These are phyloP conservation scores for Ochotona princeps DNA, from an alignment of 2,113 vertebrate species.

Conservation along the genomic window DNA sequence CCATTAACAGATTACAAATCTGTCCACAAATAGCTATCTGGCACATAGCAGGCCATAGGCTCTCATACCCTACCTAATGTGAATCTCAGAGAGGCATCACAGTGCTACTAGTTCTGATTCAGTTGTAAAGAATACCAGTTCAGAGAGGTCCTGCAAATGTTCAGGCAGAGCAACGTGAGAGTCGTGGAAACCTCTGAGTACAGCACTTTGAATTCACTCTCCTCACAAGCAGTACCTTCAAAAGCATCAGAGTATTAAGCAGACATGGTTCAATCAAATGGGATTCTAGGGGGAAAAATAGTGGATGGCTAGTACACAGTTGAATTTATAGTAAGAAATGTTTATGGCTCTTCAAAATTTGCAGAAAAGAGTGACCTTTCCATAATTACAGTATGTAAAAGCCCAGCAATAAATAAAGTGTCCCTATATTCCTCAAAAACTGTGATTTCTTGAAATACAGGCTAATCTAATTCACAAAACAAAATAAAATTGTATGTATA, in stretches of 20 bases:
- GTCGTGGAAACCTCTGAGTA: background rate
- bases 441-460: background rate
- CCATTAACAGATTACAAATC: background rate
- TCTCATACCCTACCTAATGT: background rate
- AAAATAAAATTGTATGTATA: background rate
- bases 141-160: background rate
- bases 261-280: background rate
- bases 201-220: accelerated
- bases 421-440: background rate
- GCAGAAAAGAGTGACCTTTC: background rate
- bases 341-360: background rate
- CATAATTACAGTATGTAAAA: background rate
- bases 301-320: background rate
- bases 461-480: background rate
- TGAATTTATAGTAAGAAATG: background rate
- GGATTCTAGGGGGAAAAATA: background rate
- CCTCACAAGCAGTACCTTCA: background rate
- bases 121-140: background rate
- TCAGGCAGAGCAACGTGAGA: background rate
- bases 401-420: background rate
- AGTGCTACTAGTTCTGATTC: background rate
- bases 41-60: background rate
- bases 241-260: background rate
- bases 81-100: background rate
- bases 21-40: background rate